These are phyloP conservation scores for Podarcis cretensis DNA, from an alignment of 2,113 vertebrate genomes.

Conservation along the genomic window DNA sequence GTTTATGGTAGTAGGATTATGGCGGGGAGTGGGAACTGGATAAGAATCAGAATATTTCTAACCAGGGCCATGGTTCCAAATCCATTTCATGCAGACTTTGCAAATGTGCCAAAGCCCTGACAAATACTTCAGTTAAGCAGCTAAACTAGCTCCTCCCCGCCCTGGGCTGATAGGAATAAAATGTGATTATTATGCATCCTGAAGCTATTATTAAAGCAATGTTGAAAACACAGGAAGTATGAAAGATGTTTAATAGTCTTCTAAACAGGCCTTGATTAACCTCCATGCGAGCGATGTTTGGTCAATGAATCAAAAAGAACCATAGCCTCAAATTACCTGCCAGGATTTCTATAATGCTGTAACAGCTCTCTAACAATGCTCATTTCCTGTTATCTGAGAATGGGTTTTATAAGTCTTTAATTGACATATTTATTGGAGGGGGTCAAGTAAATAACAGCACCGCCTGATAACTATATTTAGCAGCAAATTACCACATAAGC, in stretches of 20 bases:
- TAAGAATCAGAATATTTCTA: not conserved
- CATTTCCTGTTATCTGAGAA: slow-evolving; percentile 20
- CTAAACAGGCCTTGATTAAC: slow-evolving; percentile 32
- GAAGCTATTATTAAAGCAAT: slow-evolving; percentile 10
- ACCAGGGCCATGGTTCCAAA: not conserved
- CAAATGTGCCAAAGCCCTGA: not conserved
- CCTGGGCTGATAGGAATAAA: slow-evolving; percentile 4
- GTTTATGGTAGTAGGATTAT: no score
- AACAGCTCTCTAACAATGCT: slow-evolving; percentile 21
- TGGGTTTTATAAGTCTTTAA: slow-evolving; percentile 43
- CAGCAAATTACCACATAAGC: slow-evolving; percentile 44
- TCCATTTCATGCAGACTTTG: not conserved
- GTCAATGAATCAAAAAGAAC: slow-evolving; percentile 46
- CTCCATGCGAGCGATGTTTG: slow-evolving; percentile 16
- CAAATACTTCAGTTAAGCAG: slow-evolving; percentile 10
- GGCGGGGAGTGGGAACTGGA: no score
- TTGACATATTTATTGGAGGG: slow-evolving; percentile 36
- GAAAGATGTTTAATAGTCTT: slow-evolving; percentile 40
- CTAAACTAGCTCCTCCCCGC: not conserved
- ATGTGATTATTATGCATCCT: slow-evolving; percentile 23
- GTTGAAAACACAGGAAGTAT: slow-evolving; percentile 21
- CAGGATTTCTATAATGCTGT: slow-evolving; percentile 28
- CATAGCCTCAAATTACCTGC: slow-evolving; percentile 34
- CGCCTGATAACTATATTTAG: slow-evolving; percentile 46
- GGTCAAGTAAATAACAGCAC: slow-evolving; percentile 7